Conservation (phyloP, 1,140 invertebrate genomes). For the Lerema accius region DNA sequence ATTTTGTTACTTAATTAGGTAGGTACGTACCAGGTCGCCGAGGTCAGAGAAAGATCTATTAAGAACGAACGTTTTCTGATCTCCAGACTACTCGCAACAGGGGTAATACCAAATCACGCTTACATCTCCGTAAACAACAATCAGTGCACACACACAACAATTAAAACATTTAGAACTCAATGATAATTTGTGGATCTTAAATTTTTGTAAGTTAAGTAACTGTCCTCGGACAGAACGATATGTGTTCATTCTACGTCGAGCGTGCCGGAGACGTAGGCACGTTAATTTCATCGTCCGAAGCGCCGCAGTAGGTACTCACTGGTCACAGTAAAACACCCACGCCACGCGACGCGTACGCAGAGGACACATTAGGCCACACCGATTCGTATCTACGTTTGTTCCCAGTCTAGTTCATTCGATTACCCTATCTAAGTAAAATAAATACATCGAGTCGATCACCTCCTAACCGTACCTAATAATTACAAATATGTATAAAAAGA, state of each 20-base stretch:
- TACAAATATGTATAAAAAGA: slow-evolving; percentile 82
- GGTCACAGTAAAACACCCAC: slow-evolving; percentile 25
- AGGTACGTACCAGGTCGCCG: slow-evolving; percentile 52
- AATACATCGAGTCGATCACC: slow-evolving; percentile 70
- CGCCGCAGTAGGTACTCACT: slow-evolving; percentile 13
- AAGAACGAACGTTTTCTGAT: slow-evolving; percentile 38
- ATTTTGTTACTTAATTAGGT: slow-evolving; percentile 13
- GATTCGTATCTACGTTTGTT: slow-evolving; percentile 72
- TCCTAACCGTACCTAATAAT: slow-evolving; percentile 67
- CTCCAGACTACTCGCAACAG: slow-evolving; percentile 39
- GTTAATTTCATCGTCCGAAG: slow-evolving; percentile 36
- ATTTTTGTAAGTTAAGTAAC: slow-evolving; percentile 40
- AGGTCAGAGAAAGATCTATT: slow-evolving; percentile 45
- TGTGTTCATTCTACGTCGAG: slow-evolving; percentile 57
- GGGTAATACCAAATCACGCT: slow-evolving; percentile 40
- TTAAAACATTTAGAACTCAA: slow-evolving; percentile 36
- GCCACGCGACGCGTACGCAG: slow-evolving; percentile 44
- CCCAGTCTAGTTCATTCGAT: slow-evolving; percentile 76
- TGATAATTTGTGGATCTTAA: slow-evolving; percentile 7
- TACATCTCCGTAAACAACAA: slow-evolving; percentile 38
- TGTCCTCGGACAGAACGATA: slow-evolving; percentile 63
- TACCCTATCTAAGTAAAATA: slow-evolving; percentile 76
- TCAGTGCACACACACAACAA: slow-evolving; percentile 47
- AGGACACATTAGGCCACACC: slow-evolving; percentile 68
- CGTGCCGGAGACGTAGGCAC: no score